Conservation (phyloP, 2,888 invertebrate species). For the Brenthis hecate region DNA sequence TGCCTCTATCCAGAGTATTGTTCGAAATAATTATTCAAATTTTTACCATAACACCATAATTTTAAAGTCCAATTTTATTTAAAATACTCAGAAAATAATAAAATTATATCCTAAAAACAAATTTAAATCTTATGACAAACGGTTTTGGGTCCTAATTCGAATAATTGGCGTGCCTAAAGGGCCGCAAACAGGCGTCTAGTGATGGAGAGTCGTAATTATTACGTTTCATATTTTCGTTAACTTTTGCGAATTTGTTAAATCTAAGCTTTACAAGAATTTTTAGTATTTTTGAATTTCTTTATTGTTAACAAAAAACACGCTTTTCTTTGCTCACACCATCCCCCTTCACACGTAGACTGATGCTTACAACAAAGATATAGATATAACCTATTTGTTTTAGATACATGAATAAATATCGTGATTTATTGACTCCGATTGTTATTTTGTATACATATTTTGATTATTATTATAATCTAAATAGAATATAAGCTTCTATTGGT, state of each 20-base stretch:
- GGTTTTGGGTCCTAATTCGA: conserved; percentile 50
- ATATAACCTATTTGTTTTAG: no score
- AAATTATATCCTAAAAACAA: conserved; percentile 46
- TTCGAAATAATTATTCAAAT: conserved; percentile 39
- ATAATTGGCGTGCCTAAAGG: conserved; percentile 25
- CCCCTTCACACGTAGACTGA: no score
- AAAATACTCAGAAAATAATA: conserved; percentile 44
- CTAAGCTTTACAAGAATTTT: neutral
- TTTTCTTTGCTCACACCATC: no score
- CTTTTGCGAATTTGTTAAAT: conserved; percentile 27
- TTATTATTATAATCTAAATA: no score
- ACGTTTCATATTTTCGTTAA: conserved; percentile 31
- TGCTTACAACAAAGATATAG: no score
- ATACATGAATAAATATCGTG: no score
- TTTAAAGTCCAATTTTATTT: conserved; percentile 42
- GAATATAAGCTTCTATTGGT: no score
- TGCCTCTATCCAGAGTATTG: conserved; percentile 54
- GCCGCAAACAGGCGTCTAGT: conserved; percentile 37
- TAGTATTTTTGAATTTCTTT: neutral
- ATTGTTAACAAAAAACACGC: no score
- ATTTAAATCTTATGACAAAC: conserved; percentile 52
- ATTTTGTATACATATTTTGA: no score
- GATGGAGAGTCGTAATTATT: conserved; percentile 39
- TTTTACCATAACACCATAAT: conserved; percentile 33
- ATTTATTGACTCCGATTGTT: no score